phyloP scores from a whole-genome alignment of 1,140 invertebrate genomes.

The Ectropis grisescens region DNA sequence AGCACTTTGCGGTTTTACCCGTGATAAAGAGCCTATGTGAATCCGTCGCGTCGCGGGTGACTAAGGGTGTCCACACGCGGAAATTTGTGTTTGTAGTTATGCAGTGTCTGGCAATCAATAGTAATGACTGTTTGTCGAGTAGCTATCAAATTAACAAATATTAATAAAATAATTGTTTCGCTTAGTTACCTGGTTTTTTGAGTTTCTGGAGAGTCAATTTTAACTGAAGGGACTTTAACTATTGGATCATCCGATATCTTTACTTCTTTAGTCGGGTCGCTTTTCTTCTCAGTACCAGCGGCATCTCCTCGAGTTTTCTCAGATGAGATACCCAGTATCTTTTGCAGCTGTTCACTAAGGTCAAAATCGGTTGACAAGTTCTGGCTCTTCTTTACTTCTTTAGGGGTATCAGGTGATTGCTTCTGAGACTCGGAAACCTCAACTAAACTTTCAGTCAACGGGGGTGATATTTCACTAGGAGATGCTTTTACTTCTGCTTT shows the following conservation, averaged over 20 bases:
- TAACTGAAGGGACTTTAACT: conserved; percentile 58
- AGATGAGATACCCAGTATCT: conserved; percentile 63
- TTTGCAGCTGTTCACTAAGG: conserved; percentile 64
- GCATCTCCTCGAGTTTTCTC: conserved; percentile 48
- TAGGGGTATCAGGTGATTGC: conserved; percentile 51
- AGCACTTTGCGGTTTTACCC: no score
- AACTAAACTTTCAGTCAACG: conserved; percentile 30
- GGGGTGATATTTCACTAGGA: conserved; percentile 58
- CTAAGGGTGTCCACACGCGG: no score
- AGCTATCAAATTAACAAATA: no score
- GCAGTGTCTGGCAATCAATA: no score
- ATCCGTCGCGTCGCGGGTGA: no score
- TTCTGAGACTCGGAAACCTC: conserved; percentile 47
- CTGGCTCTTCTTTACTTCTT: conserved; percentile 64
- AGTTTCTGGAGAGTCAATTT: conserved; percentile 63
- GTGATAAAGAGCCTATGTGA: no score
- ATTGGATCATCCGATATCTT: conserved; percentile 48
- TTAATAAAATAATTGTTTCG: no score
- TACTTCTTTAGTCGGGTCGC: conserved; percentile 41
- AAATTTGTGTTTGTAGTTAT: no score
- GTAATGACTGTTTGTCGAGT: no score
- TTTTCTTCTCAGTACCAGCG: conserved; percentile 38
- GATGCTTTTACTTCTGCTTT: conserved; percentile 49
- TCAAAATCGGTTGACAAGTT: conserved; percentile 66
- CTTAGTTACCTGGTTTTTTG: conserved; percentile 56